Evolutionary conservation across 2,888 invertebrate genomes (phyloP).

Genomic region (Allophyes oxyacanthae): DNA sequence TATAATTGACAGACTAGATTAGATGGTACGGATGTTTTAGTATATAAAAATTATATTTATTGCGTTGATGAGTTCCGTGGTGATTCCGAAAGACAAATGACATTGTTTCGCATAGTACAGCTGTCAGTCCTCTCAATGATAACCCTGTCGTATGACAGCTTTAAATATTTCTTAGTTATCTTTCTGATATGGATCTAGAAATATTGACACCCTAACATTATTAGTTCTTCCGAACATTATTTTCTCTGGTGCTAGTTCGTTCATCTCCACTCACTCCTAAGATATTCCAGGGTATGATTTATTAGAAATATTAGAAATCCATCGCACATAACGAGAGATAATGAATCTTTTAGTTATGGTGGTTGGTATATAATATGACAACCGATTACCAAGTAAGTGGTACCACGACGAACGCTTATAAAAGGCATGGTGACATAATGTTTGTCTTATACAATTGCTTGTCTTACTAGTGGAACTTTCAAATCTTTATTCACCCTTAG

Average conservation of each 20-base stretch:
- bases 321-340: no score
- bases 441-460: constrained; percentile 14
- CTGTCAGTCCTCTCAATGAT: constrained; percentile 1
- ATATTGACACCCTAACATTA: neutral
- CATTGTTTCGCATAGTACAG: constrained; percentile 1
- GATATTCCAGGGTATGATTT: no score
- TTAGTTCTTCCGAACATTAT: no score
- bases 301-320: no score
- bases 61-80: no score
- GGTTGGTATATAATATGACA: no score
- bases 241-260: no score
- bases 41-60: no score
- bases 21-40: no score
- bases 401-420: constrained; percentile 7
- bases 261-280: no score
- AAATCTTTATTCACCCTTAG: constrained; percentile 13
- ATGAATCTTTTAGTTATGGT: no score
- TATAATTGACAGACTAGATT: no score
- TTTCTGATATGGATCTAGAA: constrained; percentile 6
- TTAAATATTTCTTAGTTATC: neutral
- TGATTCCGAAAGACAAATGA: neutral
- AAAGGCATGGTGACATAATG: constrained; percentile 21
- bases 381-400: neutral
- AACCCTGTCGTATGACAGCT: constrained; percentile 4
- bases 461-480: constrained; percentile 5